phyloP scores from a whole-genome alignment of 2,797 vertebrate genomes.

The Chloroceryle inda region DNA sequence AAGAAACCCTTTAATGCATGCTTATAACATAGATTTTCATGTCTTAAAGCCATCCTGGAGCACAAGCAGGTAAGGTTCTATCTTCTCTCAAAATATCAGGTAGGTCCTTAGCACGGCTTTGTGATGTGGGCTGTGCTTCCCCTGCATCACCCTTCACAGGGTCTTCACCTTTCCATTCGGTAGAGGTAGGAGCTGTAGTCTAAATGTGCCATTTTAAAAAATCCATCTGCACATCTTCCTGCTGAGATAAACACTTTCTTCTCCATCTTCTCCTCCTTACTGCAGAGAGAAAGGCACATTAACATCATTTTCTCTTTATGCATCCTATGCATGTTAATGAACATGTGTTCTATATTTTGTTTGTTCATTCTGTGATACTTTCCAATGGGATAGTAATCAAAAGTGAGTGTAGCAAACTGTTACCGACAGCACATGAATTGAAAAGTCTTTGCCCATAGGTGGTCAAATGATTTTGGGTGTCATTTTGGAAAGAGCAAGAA shows the following conservation, averaged over 20 bases:
- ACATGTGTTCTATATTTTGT: background rate
- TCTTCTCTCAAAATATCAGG: background rate
- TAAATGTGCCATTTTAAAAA: background rate
- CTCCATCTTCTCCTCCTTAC: background rate
- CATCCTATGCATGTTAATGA: background rate
- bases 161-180: background rate
- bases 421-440: background rate
- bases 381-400: background rate
- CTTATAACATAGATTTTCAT: background rate
- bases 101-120: background rate
- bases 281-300: background rate
- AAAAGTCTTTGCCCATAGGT: background rate
- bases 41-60: background rate
- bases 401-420: background rate
- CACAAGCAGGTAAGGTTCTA: background rate
- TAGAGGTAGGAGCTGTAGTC: background rate
- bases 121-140: background rate
- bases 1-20: background rate
- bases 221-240: background rate
- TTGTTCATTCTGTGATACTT: background rate
- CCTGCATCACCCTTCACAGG: background rate
- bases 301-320: background rate
- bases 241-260: background rate
- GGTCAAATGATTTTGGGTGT: background rate
- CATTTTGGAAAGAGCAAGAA: background rate